A percentile compares a stretch with the other conserved stretches of the same genome.
phyloP scores from a whole-genome alignment of 2,888 invertebrate genomes.

The Pediacus dermestoides region DNA sequence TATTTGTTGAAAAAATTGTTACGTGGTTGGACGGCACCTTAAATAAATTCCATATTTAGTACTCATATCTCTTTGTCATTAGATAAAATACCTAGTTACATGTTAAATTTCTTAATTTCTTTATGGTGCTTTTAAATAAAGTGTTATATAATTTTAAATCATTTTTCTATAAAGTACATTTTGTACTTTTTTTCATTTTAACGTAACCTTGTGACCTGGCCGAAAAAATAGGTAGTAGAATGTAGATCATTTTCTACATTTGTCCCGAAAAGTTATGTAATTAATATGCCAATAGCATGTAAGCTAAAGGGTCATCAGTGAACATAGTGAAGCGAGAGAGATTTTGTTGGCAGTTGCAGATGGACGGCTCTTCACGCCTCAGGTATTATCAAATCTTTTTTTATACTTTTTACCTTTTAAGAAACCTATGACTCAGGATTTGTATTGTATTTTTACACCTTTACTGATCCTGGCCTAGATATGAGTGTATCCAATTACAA shows the following conservation, averaged over 20 bases:
- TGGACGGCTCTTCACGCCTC: slow-evolving; percentile 50
- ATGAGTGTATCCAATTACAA: neutral
- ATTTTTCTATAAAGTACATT: too few relatives aligned
- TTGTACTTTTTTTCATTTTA: slow-evolving; percentile 1
- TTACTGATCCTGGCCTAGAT: neutral
- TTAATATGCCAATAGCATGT: slow-evolving; percentile 43
- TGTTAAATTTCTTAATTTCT: too few relatives aligned
- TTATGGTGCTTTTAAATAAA: too few relatives aligned
- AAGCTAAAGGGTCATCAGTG: slow-evolving; percentile 40
- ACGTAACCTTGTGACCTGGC: neutral
- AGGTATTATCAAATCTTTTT: slow-evolving; percentile 60
- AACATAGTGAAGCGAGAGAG: slow-evolving; percentile 32
- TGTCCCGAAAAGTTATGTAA: slow-evolving; percentile 38
- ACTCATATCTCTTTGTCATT: too few relatives aligned
- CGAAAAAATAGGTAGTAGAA: slow-evolving; percentile 24
- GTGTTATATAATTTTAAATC: too few relatives aligned
- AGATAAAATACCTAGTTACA: too few relatives aligned
- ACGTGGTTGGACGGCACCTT: too few relatives aligned
- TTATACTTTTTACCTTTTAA: slow-evolving; percentile 51
- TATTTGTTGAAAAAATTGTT: too few relatives aligned
- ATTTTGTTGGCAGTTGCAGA: slow-evolving; percentile 33
- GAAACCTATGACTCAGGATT: slow-evolving; percentile 34
- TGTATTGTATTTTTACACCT: slow-evolving; percentile 20
- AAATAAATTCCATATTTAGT: too few relatives aligned
- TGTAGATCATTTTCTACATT: slow-evolving; percentile 36